These are phyloP conservation scores for Platycnemis pennipes DNA, from an alignment of 2,888 invertebrate species.

Conservation along the genomic window DNA sequence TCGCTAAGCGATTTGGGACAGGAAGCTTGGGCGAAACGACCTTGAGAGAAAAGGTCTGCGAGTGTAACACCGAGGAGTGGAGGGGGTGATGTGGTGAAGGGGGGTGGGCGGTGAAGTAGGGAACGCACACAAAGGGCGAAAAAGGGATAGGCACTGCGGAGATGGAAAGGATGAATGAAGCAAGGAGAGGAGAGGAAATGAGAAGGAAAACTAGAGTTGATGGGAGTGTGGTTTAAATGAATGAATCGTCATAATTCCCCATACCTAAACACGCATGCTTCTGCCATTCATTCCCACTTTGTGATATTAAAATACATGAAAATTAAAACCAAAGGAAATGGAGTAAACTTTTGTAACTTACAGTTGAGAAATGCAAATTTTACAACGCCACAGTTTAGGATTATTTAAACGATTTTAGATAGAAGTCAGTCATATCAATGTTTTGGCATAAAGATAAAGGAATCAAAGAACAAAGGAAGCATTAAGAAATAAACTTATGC, in stretches of 20 bases:
- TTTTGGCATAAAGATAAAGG: too few species aligned
- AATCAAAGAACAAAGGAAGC: too few species aligned
- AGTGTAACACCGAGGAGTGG: not conserved
- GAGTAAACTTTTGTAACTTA: not conserved
- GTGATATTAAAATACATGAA: not conserved
- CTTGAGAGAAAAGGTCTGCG: slow-evolving; percentile 14
- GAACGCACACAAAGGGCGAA: not conserved
- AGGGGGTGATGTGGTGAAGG: not conserved
- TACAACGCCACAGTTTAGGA: too few species aligned
- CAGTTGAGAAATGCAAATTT: too few species aligned
- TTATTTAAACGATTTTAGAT: too few species aligned
- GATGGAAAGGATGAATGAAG: not conserved
- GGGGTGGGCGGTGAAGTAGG: too few species aligned
- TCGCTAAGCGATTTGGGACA: slow-evolving; percentile 67
- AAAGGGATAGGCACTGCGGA: too few species aligned
- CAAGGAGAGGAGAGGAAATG: not conserved
- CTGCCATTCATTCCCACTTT: not conserved
- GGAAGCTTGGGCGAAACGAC: slow-evolving; percentile 46
- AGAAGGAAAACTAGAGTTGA: not conserved
- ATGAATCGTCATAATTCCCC: not conserved
- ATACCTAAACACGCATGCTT: not conserved
- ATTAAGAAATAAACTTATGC: too few species aligned
- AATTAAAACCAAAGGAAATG: not conserved
- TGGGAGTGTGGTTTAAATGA: not conserved
- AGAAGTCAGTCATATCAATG: too few species aligned